phyloP scores from a whole-genome alignment of 2,888 invertebrate genomes.

The Antheraea yamamai region DNA sequence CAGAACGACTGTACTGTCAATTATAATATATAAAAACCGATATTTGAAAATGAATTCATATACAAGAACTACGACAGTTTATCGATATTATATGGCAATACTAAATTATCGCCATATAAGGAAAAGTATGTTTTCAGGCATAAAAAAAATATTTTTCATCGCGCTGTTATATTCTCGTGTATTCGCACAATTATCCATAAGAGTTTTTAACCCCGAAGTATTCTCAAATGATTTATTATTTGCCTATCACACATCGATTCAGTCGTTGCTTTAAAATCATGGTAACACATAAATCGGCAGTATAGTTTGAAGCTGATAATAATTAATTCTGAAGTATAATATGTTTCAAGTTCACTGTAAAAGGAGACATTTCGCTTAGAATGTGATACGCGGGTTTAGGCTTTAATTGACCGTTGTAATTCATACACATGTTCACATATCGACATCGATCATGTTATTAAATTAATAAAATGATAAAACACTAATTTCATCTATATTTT shows the following conservation, averaged over 20 bases:
- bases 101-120: background rate
- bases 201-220: background rate
- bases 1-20: background rate
- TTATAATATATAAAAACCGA: background rate
- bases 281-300: background rate
- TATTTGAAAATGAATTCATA: background rate
- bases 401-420: conserved; percentile 55
- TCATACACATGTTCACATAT: background rate
- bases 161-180: background rate
- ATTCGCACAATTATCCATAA: conserved; percentile 1
- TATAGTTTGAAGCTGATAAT: background rate
- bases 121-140: background rate
- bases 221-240: background rate
- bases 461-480: too few species aligned
- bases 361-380: conserved; percentile 61
- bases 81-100: background rate
- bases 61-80: background rate
- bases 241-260: background rate
- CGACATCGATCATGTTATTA: background rate
- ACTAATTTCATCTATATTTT: background rate
- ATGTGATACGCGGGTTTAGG: conserved; percentile 74
- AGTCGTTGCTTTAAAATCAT: background rate
- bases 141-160: background rate
- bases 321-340: background rate
- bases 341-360: conserved; percentile 30